Base-by-base conservation (phyloP, 2,888 invertebrate species). In the Itoplectis maculator region DNA sequence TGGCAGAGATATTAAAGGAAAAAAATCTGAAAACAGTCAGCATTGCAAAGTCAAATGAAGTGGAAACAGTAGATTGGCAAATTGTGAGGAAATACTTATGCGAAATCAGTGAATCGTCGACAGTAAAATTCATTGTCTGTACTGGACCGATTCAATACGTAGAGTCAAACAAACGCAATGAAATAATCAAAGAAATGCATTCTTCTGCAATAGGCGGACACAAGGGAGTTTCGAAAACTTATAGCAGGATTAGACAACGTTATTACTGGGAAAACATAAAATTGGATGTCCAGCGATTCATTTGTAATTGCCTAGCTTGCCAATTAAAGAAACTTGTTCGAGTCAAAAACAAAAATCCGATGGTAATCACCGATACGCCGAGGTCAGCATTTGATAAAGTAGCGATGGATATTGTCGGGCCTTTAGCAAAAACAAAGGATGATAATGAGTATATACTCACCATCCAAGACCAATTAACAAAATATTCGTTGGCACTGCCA, bases 101-200 rank as follows among this genome's bases (percentile, higher is more conserved):
- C n/a, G 15, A 15, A n/a, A 3, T 47, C 42, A 37, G 42, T 18
- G 8, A 65, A 45, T 0, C 42, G 20, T 0, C 2, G 29, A 18
- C n/a, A 0, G 8, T 37, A 0, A 65, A 59, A 59, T 47, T 81
- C 18, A 65, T 29, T 15, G 66, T 81, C 5, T 81, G 73, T 11
- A 65, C 47, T 1, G 47, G 70, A 23, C 1, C 56, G 9, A 59
- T 81, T 8, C 29, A 68, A 45, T 42, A 59, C 8, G 47, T 69
- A 18, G 23, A 49, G 11, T 40, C 42, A 15, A 18, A 5, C 0
- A 68, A 23, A 61, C 69, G 63, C 6, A 70, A 29, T 0, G 42
- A 61, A 1, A 18, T 63, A 5, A 37, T 54, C 9, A 15, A 59
- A 11, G 79, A 74, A 35, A 82, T 73, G 5, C 68, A 66, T 42